phyloP scores from a whole-genome alignment of 2,888 invertebrate species.

The Timema cristinae region DNA sequence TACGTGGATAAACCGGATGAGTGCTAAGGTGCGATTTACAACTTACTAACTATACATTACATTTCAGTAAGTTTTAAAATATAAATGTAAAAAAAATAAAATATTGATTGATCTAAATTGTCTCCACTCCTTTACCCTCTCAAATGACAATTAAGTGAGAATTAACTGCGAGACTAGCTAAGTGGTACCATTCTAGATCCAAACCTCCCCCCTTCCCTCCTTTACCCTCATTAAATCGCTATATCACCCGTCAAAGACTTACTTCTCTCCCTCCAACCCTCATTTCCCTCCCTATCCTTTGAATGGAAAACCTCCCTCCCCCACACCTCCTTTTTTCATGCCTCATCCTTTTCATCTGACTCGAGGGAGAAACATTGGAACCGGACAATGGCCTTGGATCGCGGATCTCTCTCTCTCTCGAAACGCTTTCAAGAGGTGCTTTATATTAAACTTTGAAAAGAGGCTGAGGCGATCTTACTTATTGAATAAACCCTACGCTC shows the following conservation, averaged over 20 bases:
- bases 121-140: background rate
- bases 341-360: background rate
- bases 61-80: too few relatives aligned
- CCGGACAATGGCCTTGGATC: slow-evolving; percentile 6
- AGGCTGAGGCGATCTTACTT: slow-evolving; percentile 22
- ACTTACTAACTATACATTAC: too few relatives aligned
- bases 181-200: slow-evolving; percentile 9
- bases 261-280: too few relatives aligned
- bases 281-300: too few relatives aligned
- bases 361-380: background rate
- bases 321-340: too few relatives aligned
- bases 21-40: too few relatives aligned
- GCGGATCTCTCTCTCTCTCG: too few relatives aligned
- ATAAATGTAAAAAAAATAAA: too few relatives aligned
- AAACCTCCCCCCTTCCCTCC: background rate
- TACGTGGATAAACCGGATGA: too few relatives aligned
- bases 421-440: slow-evolving; percentile 20
- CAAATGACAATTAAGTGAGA: slow-evolving; percentile 15
- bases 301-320: too few relatives aligned
- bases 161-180: background rate
- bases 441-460: slow-evolving; percentile 28
- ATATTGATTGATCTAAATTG: too few relatives aligned
- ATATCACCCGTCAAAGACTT: slow-evolving; percentile 15
- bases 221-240: slow-evolving; percentile 13
- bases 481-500: slow-evolving; percentile 25